Evolutionary conservation across 2,888 invertebrate species (phyloP).

Genomic region (Polydrusus cervinus): DNA sequence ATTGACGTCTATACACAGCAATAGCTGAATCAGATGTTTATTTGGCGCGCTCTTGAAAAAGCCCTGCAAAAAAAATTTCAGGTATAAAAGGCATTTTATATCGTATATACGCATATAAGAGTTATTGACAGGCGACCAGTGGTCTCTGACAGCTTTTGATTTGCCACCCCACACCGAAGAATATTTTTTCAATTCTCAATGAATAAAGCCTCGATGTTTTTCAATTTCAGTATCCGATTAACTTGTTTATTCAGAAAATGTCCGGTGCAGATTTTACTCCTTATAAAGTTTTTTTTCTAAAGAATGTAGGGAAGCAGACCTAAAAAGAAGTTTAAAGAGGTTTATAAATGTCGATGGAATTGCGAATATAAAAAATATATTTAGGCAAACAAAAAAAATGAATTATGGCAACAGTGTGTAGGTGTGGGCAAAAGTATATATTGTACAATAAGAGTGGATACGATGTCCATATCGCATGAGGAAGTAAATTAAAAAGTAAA

Average conservation of each 20-base stretch:
- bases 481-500: too few species aligned
- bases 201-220: constrained; percentile 67
- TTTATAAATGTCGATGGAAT: constrained; percentile 22
- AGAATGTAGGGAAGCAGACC: not conserved
- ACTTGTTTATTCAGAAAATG: constrained; percentile 67
- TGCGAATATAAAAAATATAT: not conserved
- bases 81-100: constrained; percentile 44
- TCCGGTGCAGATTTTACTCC: constrained; percentile 60
- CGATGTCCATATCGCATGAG: too few species aligned
- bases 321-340: constrained; percentile 11
- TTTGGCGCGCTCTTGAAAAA: constrained; percentile 33
- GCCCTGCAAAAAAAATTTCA: constrained; percentile 33
- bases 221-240: constrained; percentile 68
- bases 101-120: constrained; percentile 48
- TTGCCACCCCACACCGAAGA: constrained; percentile 57
- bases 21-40: not conserved
- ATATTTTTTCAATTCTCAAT: constrained; percentile 63
- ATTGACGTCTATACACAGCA: too few species aligned
- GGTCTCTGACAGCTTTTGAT: constrained; percentile 66
- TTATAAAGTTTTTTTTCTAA: constrained; percentile 39
- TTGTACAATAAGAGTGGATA: too few species aligned
- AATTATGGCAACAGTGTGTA: not conserved
- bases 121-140: constrained; percentile 66
- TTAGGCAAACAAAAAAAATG: not conserved
- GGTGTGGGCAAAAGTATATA: too few species aligned